A percentile compares a stretch with the other conserved stretches of the same genome.
Conservation (phyloP, 2,113 vertebrate genomes). For the Variabilichromis moorii region DNA sequence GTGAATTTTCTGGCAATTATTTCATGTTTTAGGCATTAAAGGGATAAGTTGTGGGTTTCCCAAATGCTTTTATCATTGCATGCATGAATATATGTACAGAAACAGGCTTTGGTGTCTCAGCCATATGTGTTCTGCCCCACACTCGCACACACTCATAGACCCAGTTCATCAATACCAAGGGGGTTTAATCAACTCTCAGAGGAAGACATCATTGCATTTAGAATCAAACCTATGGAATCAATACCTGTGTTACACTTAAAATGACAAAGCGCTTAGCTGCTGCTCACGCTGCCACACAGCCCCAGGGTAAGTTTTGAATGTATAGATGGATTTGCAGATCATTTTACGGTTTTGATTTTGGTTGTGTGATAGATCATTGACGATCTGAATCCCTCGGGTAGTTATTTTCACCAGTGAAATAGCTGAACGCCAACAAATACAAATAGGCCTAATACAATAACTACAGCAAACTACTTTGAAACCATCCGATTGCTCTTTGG, state of each 20-base stretch:
- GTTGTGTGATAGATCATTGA: conserved; percentile 26
- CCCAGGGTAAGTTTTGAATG: conserved; percentile 39
- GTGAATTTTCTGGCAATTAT: neutral
- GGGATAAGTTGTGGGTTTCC: conserved; percentile 29
- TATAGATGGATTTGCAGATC: conserved; percentile 29
- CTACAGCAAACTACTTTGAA: conserved; percentile 3
- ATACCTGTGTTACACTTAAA: conserved; percentile 69
- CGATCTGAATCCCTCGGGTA: conserved; percentile 9
- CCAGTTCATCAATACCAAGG: conserved; percentile 64
- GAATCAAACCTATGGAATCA: conserved; percentile 75
- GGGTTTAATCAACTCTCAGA: conserved; percentile 71
- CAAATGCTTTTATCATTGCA: conserved; percentile 56
- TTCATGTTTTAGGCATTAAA: neutral
- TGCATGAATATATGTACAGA: conserved; percentile 19
- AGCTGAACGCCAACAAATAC: conserved; percentile 1
- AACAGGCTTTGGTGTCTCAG: neutral
- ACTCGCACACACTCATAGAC: neutral
- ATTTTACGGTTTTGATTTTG: conserved; percentile 37
- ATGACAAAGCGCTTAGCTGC: conserved; percentile 63
- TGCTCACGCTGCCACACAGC: conserved; percentile 39
- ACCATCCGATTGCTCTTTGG: neutral
- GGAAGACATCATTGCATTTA: conserved; percentile 72
- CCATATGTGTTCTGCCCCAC: neutral
- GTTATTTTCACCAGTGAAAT: conserved; percentile 26
- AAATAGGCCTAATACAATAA: neutral